Evolutionary conservation across 2,888 invertebrate species (phyloP), one percentile per base, ranked within the genome.

Genomic region (Allolobophora icterica): DNA sequence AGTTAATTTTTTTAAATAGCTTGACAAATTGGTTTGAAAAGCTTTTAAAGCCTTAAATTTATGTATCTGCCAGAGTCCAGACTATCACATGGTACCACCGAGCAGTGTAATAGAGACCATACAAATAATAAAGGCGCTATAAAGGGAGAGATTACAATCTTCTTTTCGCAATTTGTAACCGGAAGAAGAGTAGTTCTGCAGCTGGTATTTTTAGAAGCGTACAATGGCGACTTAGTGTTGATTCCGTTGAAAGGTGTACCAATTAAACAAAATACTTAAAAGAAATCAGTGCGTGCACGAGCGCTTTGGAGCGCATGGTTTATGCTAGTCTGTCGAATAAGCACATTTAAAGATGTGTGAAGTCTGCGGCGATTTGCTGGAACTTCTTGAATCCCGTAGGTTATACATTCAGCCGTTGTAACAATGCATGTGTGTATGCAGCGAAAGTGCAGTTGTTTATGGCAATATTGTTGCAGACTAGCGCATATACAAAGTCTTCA

Each of bases 361-460:
- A 97, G 97, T 97, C 96, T 98, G 98, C 96, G 97, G 97, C 95
- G 98, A 98, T 96, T 97, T 98, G 96, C 97, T 98, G 96, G 97
- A 97, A 96, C 97, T 98, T 96, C 97, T 98, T 96, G 97, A 97
- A 95, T 97, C 97, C 94, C 97, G 97, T 97, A 97, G 97, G 97
- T 93, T n/a, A 30, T 71, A 3, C 71, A 30, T 71, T 71, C 71
- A n/a, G n/a, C 71, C 71, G 71, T n/a, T n/a, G 71, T 71, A n/a
- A 71, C 71, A 71, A 71, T 71, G 71, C 71, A 71, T 71, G 71
- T 71, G 71, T 71, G 52, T 52, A 42, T 38, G 38, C 71, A 8
- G 71, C n/a, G 1, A 30, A n/a, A 71, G 71, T 71, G 71, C 71
- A 30, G n/a, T 40, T 91, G 84, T 90, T 40, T 91, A 83, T 45